Evolutionary conservation across 2,797 vertebrate species (phyloP).

Genomic region (Danio albolineatus): DNA sequence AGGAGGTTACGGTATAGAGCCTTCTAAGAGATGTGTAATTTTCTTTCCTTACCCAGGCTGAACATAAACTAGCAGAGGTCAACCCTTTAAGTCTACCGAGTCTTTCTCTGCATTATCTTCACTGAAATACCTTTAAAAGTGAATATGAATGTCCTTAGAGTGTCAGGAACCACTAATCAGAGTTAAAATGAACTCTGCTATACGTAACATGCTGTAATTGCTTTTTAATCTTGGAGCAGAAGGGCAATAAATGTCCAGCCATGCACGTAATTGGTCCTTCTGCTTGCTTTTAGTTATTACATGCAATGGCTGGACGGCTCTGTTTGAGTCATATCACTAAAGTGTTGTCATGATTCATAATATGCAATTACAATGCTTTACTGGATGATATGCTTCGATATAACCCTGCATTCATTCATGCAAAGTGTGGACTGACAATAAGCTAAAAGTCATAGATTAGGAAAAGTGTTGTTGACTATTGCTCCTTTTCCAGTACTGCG

Average conservation of each 20-base stretch:
- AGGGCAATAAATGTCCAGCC: conserved; percentile 47
- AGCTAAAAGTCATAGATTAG: not conserved
- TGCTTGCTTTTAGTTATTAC: conserved; percentile 45
- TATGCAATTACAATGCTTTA: conserved; percentile 38
- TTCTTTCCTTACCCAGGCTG: conserved; percentile 28
- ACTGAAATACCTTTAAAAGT: conserved; percentile 17
- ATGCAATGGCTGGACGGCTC: conserved; percentile 39
- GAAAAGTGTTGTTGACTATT: not conserved
- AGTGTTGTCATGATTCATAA: conserved; percentile 33
- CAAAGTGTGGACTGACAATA: not conserved
- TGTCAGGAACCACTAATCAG: conserved; percentile 20
- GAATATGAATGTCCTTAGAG: conserved; percentile 34
- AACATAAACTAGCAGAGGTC: conserved; percentile 37
- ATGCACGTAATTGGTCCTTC: conserved; percentile 58
- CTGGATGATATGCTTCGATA: conserved; percentile 14
- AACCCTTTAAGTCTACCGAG: not conserved
- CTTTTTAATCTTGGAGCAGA: conserved; percentile 51
- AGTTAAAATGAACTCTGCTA: conserved; percentile 40
- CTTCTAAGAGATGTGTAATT: conserved; percentile 20
- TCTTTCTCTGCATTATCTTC: not conserved
- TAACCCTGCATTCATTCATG: not conserved
- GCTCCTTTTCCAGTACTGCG: too few relatives aligned
- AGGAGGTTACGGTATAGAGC: not conserved
- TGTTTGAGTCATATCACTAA: conserved; percentile 26
- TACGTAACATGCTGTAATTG: conserved; percentile 45